Percentiles rank a stretch among this genome's conserved stretches.
Conservation (phyloP, 2,113 vertebrate species). For the Natator depressus region DNA sequence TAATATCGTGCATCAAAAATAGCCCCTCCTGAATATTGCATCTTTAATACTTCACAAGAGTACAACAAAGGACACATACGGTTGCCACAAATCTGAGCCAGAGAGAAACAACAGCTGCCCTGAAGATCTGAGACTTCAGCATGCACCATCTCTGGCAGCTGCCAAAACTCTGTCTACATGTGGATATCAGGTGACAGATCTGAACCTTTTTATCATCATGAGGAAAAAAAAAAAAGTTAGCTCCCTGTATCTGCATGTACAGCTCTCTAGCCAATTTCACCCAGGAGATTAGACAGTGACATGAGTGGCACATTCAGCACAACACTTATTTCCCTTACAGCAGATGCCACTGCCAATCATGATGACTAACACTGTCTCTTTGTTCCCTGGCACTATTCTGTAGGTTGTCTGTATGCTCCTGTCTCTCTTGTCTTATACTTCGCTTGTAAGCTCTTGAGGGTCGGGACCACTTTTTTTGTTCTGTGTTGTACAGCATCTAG, state of each 20-base stretch:
- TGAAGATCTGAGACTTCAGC: not conserved
- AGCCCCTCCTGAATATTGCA: not conserved
- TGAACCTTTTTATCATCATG: not conserved
- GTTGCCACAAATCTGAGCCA: not conserved
- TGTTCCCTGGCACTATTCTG: not conserved
- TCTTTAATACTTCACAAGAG: not conserved
- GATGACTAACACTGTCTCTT: not conserved
- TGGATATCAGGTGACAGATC: not conserved
- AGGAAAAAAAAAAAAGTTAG: not conserved
- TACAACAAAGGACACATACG: not conserved
- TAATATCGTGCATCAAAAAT: not conserved
- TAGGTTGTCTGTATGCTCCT: not conserved
- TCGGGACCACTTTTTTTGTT: not conserved
- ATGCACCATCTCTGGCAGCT: not conserved
- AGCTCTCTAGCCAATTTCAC: not conserved
- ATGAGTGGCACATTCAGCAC: not conserved
- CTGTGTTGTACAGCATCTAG: not conserved
- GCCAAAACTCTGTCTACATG: not conserved
- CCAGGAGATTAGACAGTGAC: not conserved
- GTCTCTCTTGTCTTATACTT: not conserved
- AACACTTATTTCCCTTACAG: not conserved
- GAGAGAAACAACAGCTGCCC: not conserved
- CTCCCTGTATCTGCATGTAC: not conserved
- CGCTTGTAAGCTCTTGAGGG: not conserved
- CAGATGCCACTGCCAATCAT: not conserved